phyloP scores from a whole-genome alignment of 2,888 invertebrate species.

The Ypsolopha sequella region DNA sequence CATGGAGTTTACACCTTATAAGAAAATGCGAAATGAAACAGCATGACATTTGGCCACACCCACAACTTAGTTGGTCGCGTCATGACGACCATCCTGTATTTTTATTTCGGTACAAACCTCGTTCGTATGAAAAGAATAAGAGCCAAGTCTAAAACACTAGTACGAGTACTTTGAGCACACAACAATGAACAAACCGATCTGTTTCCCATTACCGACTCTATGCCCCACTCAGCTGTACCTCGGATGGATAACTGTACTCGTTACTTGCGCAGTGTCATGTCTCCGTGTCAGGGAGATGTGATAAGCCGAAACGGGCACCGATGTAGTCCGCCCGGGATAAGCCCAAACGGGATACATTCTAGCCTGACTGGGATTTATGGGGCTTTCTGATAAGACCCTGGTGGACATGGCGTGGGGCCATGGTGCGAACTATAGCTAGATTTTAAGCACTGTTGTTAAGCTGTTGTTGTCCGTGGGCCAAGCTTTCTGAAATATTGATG shows the following conservation, averaged over 20 bases:
- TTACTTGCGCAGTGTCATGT: conserved; percentile 7
- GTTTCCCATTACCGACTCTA: neutral
- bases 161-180: too few relatives aligned
- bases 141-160: too few relatives aligned
- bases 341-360: neutral
- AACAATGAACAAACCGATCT: neutral
- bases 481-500: neutral
- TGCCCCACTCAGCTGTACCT: neutral
- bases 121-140: too few relatives aligned
- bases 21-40: too few relatives aligned
- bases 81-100: too few relatives aligned
- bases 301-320: neutral
- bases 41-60: too few relatives aligned
- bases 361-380: conserved; percentile 1
- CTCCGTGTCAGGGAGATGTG: conserved; percentile 2
- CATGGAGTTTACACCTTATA: too few relatives aligned
- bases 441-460: neutral
- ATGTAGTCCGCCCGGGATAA: neutral
- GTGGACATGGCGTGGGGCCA: neutral
- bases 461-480: neutral
- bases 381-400: neutral
- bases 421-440: neutral
- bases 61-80: too few relatives aligned
- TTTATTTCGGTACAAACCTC: too few relatives aligned
- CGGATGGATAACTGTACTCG: conserved; percentile 7